Conservation (phyloP, 2,113 vertebrate genomes). For the Scopus umbretta region DNA sequence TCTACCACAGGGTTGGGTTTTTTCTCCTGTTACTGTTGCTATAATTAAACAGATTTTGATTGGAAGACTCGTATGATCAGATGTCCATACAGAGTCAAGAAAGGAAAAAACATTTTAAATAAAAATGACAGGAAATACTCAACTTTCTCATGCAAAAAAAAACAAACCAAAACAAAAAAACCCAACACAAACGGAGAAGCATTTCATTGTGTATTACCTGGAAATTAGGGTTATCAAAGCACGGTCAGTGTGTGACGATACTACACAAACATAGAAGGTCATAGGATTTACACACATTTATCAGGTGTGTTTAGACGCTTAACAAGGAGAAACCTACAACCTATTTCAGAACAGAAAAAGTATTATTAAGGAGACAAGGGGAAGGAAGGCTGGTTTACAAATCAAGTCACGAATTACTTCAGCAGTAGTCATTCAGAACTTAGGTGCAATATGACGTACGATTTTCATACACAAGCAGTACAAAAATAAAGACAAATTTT, state of each 20-base stretch:
- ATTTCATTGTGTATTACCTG: background rate
- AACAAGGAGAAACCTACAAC: background rate
- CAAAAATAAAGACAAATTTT: background rate
- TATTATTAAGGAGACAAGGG: background rate
- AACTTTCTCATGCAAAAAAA: background rate
- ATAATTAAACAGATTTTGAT: background rate
- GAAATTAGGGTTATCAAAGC: background rate
- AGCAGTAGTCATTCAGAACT: background rate
- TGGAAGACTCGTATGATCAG: background rate
- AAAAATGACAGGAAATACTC: background rate
- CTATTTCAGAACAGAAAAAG: background rate
- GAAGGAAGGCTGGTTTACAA: background rate
- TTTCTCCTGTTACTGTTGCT: background rate
- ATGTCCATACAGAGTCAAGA: background rate
- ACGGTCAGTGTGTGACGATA: background rate
- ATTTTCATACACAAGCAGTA: background rate
- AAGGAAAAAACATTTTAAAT: background rate
- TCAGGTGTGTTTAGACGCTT: background rate
- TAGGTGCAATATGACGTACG: background rate
- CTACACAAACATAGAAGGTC: background rate
- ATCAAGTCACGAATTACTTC: background rate
- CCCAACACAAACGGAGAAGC: rapidly evolving
- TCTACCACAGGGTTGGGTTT: background rate
- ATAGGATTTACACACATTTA: background rate
- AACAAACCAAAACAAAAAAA: too few species aligned